These are phyloP conservation scores for Xestia ashworthii DNA, from an alignment of 2,888 invertebrate genomes.

Conservation along the genomic window DNA sequence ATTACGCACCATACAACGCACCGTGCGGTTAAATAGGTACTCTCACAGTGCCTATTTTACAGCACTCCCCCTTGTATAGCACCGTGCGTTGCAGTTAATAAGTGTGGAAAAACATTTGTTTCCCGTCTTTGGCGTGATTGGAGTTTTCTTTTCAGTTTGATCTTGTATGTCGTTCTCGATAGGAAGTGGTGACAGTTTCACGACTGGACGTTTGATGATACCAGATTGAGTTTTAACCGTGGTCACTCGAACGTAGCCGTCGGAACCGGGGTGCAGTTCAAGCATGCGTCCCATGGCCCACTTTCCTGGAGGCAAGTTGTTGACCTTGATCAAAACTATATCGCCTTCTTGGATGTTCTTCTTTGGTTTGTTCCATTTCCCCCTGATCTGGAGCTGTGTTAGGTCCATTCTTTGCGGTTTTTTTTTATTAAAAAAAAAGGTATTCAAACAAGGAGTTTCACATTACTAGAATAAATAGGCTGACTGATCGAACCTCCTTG, in stretches of 20 bases:
- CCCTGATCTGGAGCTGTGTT: conserved; percentile 2
- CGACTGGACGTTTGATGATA: neutral
- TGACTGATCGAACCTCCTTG: too few species aligned
- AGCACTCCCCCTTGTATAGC: too few species aligned
- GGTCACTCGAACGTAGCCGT: conserved; percentile 1
- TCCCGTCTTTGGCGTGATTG: neutral
- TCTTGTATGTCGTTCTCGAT: neutral
- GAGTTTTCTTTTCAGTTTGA: neutral
- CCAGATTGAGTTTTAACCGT: conserved; percentile 8
- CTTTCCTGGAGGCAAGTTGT: conserved; percentile 14
- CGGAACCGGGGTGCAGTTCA: conserved; percentile 1
- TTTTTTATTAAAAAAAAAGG: too few species aligned
- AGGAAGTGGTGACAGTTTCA: neutral
- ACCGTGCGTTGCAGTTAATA: too few species aligned
- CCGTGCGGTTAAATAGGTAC: too few species aligned
- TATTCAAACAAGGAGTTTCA: too few species aligned
- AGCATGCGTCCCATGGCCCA: conserved; percentile 8
- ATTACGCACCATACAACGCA: too few species aligned
- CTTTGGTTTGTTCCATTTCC: neutral
- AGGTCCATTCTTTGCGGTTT: too few species aligned
- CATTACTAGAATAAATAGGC: too few species aligned
- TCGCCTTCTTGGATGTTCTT: conserved; percentile 4
- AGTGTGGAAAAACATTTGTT: neutral
- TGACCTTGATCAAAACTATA: conserved; percentile 3
- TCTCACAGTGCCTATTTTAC: too few species aligned